A percentile compares a stretch with the other conserved stretches of the same genome.
Conservation (phyloP, 2,888 invertebrate genomes). For the Crioceris asparagi region DNA sequence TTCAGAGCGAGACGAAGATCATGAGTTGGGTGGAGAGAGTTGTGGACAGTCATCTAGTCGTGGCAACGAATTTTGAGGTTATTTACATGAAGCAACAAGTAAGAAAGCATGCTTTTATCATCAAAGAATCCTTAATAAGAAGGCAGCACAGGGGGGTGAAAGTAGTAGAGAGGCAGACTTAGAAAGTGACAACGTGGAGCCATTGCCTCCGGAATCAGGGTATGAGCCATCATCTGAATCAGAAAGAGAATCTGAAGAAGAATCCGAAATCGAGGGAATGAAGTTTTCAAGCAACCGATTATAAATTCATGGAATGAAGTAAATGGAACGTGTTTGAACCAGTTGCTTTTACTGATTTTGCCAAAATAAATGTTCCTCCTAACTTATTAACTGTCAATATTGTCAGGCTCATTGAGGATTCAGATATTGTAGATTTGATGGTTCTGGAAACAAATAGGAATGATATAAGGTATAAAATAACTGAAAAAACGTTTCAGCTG, state of each 20-base stretch:
- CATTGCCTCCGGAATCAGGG: too few species aligned
- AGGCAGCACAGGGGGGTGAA: too few species aligned
- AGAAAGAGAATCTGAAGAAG: not conserved
- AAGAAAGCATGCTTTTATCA: too few species aligned
- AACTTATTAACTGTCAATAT: not conserved
- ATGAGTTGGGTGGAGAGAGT: not conserved
- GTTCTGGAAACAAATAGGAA: constrained; percentile 1
- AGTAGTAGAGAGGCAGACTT: too few species aligned
- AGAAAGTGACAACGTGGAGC: too few species aligned
- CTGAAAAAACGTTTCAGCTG: constrained; percentile 1
- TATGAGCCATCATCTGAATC: too few species aligned
- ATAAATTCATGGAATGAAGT: not conserved
- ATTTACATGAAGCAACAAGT: too few species aligned
- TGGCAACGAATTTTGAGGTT: too few species aligned
- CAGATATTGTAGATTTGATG: not conserved
- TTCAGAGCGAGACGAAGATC: not conserved
- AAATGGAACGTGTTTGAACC: not conserved
- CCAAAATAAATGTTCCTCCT: not conserved
- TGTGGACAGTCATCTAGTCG: not conserved
- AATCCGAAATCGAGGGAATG: not conserved
- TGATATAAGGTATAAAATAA: constrained; percentile 2
- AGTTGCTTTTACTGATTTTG: not conserved
- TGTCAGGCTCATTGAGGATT: not conserved
- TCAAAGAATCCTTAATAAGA: too few species aligned
- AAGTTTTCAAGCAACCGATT: not conserved